These are phyloP conservation scores for Perodicticus potto DNA, from an alignment of 2,797 vertebrate species.

Conservation along the genomic window DNA sequence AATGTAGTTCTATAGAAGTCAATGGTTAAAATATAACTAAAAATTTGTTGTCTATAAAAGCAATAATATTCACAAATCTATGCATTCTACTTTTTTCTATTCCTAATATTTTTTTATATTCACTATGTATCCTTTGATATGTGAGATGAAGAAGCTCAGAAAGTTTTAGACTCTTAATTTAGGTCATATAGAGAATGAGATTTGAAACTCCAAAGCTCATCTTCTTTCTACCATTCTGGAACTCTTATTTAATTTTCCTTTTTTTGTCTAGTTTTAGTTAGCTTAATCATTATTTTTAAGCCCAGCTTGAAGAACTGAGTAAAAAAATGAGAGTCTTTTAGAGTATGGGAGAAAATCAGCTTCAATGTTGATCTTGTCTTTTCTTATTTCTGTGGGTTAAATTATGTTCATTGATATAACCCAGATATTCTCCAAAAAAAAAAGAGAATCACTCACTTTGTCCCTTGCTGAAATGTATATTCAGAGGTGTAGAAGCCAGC, in stretches of 20 bases:
- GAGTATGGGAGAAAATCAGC: background rate
- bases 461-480: slow-evolving; percentile 4
- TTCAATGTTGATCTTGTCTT: background rate
- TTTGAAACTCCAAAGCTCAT: background rate
- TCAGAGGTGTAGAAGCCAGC: slow-evolving; percentile 12
- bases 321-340: background rate
- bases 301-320: background rate
- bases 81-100: background rate
- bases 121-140: background rate
- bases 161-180: background rate
- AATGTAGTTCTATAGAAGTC: background rate
- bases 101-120: background rate
- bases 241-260: background rate
- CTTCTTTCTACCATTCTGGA: background rate
- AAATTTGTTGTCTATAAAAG: background rate
- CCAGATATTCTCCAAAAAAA: background rate
- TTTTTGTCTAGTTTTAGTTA: background rate
- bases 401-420: background rate
- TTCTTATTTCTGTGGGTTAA: background rate
- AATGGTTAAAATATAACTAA: background rate
- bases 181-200: background rate
- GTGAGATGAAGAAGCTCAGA: background rate
- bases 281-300: background rate
- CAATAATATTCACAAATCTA: background rate
- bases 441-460: background rate